Conservation (phyloP, 1,140 invertebrate genomes). For the Cheumatopsyche charites region DNA sequence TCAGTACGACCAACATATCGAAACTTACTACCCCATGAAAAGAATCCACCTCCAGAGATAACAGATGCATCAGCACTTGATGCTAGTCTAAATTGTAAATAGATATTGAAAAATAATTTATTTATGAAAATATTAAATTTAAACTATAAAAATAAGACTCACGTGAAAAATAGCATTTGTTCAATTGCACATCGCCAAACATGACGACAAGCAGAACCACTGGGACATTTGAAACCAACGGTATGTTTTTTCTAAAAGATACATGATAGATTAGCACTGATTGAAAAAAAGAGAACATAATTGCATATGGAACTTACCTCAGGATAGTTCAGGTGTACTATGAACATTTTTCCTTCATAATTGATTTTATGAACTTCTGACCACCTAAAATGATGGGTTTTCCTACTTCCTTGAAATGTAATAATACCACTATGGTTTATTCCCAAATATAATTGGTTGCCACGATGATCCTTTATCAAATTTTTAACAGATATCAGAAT, state of each 20-base stretch:
- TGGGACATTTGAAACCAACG: conserved; percentile 93
- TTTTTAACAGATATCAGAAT: too few relatives aligned
- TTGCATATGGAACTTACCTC: conserved; percentile 58
- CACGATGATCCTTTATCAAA: conserved; percentile 77
- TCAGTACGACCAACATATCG: conserved; percentile 89
- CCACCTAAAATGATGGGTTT: conserved; percentile 96
- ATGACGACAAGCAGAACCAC: conserved; percentile 87
- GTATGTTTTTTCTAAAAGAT: conserved; percentile 88
- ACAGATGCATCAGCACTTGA: conserved; percentile 86
- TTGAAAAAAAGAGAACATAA: conserved; percentile 7
- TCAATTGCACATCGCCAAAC: conserved; percentile 96
- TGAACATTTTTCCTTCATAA: conserved; percentile 98
- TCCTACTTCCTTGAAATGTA: conserved; percentile 91
- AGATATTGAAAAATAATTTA: neutral
- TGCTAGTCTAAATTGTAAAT: conserved; percentile 69
- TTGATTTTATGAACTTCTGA: conserved; percentile 94
- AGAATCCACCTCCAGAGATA: conserved; percentile 90
- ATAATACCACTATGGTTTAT: conserved; percentile 94
- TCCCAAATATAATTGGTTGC: conserved; percentile 89
- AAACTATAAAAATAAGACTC: conserved; percentile 60
- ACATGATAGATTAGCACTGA: neutral
- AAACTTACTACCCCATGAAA: conserved; percentile 93
- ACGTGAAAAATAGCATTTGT: conserved; percentile 98
- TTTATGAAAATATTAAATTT: neutral
- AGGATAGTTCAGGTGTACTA: conserved; percentile 84